phyloP scores from a whole-genome alignment of 2,888 invertebrate species.

The Cryptus armator region DNA sequence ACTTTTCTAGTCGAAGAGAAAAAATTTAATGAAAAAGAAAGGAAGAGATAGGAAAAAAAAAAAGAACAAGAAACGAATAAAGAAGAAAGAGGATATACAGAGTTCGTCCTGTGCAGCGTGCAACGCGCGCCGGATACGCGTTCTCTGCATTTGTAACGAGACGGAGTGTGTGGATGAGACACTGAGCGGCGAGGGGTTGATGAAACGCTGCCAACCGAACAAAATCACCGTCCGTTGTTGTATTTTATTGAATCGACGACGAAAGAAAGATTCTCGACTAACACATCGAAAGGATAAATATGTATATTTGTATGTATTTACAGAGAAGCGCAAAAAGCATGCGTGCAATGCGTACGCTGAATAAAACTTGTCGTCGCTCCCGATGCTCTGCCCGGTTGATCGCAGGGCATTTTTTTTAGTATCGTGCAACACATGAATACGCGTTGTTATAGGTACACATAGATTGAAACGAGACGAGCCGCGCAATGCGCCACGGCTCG shows the following conservation, averaged over 20 bases:
- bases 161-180: slow-evolving; percentile 66
- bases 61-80: slow-evolving; percentile 32
- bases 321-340: slow-evolving; percentile 15
- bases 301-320: slow-evolving; percentile 1
- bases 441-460: slow-evolving; percentile 11
- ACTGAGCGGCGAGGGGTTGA: slow-evolving; percentile 26
- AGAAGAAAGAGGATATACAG: slow-evolving; percentile 55
- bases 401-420: slow-evolving; percentile 23
- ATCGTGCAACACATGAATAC: slow-evolving; percentile 25
- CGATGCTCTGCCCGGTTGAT: slow-evolving; percentile 17
- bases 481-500: slow-evolving; percentile 44
- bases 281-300: not conserved
- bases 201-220: slow-evolving; percentile 36
- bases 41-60: slow-evolving; percentile 26
- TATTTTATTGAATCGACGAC: slow-evolving; percentile 15
- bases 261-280: slow-evolving; percentile 21
- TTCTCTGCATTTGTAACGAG: slow-evolving; percentile 83
- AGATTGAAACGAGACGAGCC: slow-evolving; percentile 43
- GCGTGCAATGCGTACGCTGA: slow-evolving; percentile 44
- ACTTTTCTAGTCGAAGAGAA: slow-evolving; percentile 43
- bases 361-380: slow-evolving; percentile 41
- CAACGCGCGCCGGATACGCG: slow-evolving; percentile 81
- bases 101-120: slow-evolving; percentile 33
- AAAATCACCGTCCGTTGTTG: slow-evolving; percentile 41
- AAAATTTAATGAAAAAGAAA: slow-evolving; percentile 53